Percentiles rank a stretch among this genome's conserved stretches.
Evolutionary conservation across 2,113 vertebrate genomes (phyloP).

Genomic region (Malurus alboscapulatus): DNA sequence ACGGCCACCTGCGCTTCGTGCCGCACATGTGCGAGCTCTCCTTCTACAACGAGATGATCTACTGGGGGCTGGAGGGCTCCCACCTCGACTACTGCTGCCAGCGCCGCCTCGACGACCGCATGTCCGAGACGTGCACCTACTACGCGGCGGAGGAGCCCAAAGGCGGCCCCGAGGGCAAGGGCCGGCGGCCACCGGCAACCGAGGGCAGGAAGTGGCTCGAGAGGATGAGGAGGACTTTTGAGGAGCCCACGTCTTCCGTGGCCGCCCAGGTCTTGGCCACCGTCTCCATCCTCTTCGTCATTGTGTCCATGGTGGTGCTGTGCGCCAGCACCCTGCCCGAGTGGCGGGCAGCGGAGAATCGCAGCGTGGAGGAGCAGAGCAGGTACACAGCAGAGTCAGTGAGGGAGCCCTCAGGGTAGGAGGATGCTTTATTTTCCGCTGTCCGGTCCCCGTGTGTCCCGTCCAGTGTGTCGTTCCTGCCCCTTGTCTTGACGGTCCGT

Average conservation of each 20-base stretch:
- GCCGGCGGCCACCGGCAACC: background rate
- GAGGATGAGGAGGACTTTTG: slow-evolving; percentile 89
- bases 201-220: slow-evolving; percentile 85
- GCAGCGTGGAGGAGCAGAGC: slow-evolving; percentile 91
- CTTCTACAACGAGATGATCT: slow-evolving; percentile 97
- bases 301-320: slow-evolving; percentile 96
- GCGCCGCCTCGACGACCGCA: slow-evolving; percentile 93
- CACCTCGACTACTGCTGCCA: slow-evolving; percentile 97
- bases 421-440: slow-evolving; percentile 70
- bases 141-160: slow-evolving; percentile 77
- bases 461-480: slow-evolving; percentile 63
- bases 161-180: background rate
- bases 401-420: slow-evolving; percentile 86
- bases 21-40: slow-evolving; percentile 97
- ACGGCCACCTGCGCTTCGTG: slow-evolving; percentile 93
- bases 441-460: slow-evolving; percentile 60
- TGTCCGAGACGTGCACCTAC: slow-evolving; percentile 90
- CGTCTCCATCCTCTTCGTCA: slow-evolving; percentile 94
- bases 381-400: slow-evolving; percentile 88
- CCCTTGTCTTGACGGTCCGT: slow-evolving; percentile 4
- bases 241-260: slow-evolving; percentile 94
- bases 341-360: slow-evolving; percentile 93
- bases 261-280: slow-evolving; percentile 92
- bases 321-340: slow-evolving; percentile 97
- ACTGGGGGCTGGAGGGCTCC: slow-evolving; percentile 95